Base-by-base conservation (phyloP, 2,113 vertebrate genomes). In the Cyphomyrus discorhynchus region DNA sequence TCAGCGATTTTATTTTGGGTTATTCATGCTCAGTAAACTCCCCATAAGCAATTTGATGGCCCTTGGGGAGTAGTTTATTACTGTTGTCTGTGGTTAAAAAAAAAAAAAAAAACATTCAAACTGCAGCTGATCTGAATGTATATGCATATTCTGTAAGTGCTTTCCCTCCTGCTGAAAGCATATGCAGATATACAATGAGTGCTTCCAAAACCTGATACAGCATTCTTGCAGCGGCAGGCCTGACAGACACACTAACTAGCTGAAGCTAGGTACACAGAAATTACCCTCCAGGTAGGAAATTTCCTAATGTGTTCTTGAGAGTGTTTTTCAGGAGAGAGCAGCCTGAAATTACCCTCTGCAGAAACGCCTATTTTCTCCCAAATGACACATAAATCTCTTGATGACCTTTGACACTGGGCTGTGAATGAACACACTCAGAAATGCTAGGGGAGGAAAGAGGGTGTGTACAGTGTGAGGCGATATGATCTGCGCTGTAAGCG, bases 361-460 rank as follows among this genome's bases (percentile, higher is more conserved):
- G 83, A 86, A 21, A 86, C 4, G 45, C 45, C 47, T 6, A 27
- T 50, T 27, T 86, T 10, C 47, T 50, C 83, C 45, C 45, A 13
- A 86, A 47, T 49, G 83, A n/a, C 45, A 85, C 83, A 86, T 86
- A 86, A 86, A 86, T 86, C 47, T 50, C 21, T 86, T n/a, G 83
- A 49, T 86, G 24, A 50, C 45, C 10, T 8, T 86, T 86, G 83
- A 86, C 46, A 27, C 42, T 27, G 8, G 47, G 3, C 47, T 47
- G 83, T n/a, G 46, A 86, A 27, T 42, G 35, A 80, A 80, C 35
- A 77, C 31, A 42, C 35, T 42, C 31, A 19, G 13, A 19, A 19
- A 35, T n/a, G 9, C 74, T 42, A 5, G 15, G 17, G 19, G 74
- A 35, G n/a, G 8, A 70, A 70, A 70, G 66, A 39, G 27, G 9